Evolutionary conservation across 2,888 invertebrate genomes (phyloP).

Genomic region (Brenthis ino): DNA sequence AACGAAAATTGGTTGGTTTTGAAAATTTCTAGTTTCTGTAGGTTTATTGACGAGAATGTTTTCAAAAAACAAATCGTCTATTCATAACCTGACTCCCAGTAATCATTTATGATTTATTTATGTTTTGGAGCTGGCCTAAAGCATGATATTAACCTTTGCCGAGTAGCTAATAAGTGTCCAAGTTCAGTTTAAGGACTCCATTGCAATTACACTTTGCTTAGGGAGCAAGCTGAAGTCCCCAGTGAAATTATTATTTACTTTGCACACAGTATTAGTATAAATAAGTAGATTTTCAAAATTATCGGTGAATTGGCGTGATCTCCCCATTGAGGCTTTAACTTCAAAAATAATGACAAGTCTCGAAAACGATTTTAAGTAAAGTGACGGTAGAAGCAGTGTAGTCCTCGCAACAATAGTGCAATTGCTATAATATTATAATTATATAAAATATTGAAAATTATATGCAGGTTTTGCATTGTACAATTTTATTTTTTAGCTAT

Average conservation of each 20-base stretch:
- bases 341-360: conserved; percentile 61
- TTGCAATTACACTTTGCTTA: conserved; percentile 54
- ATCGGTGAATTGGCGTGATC: conserved; percentile 65
- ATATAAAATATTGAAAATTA: conserved; percentile 68
- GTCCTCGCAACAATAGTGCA: conserved; percentile 82
- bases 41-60: conserved; percentile 49
- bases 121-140: conserved; percentile 66
- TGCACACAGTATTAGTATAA: conserved; percentile 76
- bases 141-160: conserved; percentile 60
- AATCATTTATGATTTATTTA: conserved; percentile 50
- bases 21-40: conserved; percentile 49
- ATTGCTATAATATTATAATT: conserved; percentile 67
- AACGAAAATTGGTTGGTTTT: conserved; percentile 69
- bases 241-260: conserved; percentile 73
- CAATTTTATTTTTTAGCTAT: conserved; percentile 80
- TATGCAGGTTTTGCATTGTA: conserved; percentile 79
- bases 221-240: conserved; percentile 54
- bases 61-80: conserved; percentile 53
- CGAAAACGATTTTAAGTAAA: conserved; percentile 63
- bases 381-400: conserved; percentile 74
- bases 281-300: conserved; percentile 71
- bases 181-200: conserved; percentile 60
- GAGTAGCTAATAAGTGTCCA: conserved; percentile 61
- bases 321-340: conserved; percentile 68
- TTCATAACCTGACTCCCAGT: conserved; percentile 47